Evolutionary conservation across 2,888 invertebrate genomes (phyloP), one percentile per base, ranked within the genome.

Genomic region (Strigamia crassipes): DNA sequence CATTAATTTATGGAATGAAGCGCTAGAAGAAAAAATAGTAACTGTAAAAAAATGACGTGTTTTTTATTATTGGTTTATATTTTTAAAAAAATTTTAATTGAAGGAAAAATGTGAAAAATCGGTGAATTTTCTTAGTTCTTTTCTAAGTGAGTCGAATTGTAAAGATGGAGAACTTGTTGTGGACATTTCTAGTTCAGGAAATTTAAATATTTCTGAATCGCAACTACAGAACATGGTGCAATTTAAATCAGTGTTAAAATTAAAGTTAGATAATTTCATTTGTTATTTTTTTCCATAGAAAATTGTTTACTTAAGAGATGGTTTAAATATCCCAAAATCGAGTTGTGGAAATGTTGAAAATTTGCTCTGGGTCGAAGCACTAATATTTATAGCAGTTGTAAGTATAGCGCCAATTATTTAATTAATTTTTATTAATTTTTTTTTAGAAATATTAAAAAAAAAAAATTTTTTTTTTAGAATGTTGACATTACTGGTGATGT

Each of bases 1-100:
- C 8, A 34, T 31, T 9, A 78, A 78, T 27, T 27, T 78, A 27
- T 78, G 78, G 78, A 78, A 78, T 27, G 78, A 78, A 34, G 9
- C 27, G 2, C 6, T 38, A 5, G 38, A 61, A 9, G 61, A 61
- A 61, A 61, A 3, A 61, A 8, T 9, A 21, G 1, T 61, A 3
- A 2, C 18, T 9, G 61, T 61, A 21, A 51, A 9, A 9, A 51
- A 51, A 42, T 8, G 2, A 61, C 12, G 6, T 61, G 3, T n/a
- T 61, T 61, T 15, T 61, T n/a, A 18, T 21, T 2, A n/a, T 61
- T 61, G 18, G 9, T 61, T n/a, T 61, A n/a, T n/a, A n/a, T n/a
- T n/a, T n/a, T n/a, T n/a, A n/a, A 61, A 6, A 61, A 61, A 15
- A 18, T 61, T 61, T 15, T 61, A 61, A 61, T 61, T 61, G 18